These are phyloP conservation scores for Drosophila equinoxialis DNA, from an alignment of 1,140 invertebrate species.

Conservation along the genomic window DNA sequence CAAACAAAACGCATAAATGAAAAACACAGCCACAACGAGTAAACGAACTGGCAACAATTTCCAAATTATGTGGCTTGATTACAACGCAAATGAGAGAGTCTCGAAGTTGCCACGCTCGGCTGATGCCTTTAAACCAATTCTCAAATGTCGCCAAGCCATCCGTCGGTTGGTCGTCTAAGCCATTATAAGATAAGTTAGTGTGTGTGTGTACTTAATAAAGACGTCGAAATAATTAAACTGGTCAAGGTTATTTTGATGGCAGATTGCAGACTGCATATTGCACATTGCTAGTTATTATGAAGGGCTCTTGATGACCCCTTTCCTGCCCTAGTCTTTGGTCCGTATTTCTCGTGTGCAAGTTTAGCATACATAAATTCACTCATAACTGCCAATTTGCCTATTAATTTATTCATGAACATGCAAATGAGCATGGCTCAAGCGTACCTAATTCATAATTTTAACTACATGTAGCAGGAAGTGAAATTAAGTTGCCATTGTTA, in stretches of 20 bases:
- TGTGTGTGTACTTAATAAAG: constrained; percentile 7
- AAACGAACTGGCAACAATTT: constrained; percentile 30
- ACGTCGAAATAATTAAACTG: constrained; percentile 20
- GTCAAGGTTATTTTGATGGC: constrained; percentile 5
- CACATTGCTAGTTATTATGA: neutral
- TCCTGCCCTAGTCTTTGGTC: neutral
- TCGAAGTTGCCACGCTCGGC: constrained; percentile 36
- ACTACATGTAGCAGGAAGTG: constrained; percentile 13
- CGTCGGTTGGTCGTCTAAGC: constrained; percentile 2
- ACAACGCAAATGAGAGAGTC: constrained; percentile 28
- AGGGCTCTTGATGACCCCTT: neutral
- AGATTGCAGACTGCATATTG: constrained; percentile 3
- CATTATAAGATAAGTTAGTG: neutral
- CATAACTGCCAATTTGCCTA: constrained; percentile 28
- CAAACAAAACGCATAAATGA: constrained; percentile 7
- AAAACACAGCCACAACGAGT: constrained; percentile 17
- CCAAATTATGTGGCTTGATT: constrained; percentile 58
- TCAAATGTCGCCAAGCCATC: constrained; percentile 12
- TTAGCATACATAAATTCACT: constrained; percentile 28
- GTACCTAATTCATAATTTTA: constrained; percentile 22
- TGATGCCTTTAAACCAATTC: constrained; percentile 31
- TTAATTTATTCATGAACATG: constrained; percentile 49
- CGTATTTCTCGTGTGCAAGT: no score
- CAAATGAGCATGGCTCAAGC: constrained; percentile 35
- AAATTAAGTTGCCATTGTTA: constrained; percentile 17